A percentile compares a stretch with the other conserved stretches of the same genome.
Conservation (phyloP, 2,113 vertebrate genomes). For the Urocolius indicus region DNA sequence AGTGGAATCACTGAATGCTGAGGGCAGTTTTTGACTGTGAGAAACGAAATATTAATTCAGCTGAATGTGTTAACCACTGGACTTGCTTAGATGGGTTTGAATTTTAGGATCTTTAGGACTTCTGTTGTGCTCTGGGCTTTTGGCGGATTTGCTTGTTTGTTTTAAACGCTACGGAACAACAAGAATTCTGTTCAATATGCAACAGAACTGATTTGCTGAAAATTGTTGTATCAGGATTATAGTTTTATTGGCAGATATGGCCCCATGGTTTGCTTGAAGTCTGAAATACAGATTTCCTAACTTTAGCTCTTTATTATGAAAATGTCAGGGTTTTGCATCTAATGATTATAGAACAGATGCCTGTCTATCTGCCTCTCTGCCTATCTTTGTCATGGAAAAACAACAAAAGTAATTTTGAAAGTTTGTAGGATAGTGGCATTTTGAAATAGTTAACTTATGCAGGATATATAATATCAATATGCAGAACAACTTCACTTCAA, state of each 20-base stretch:
- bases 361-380: neutral
- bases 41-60: neutral
- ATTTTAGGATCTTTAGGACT: neutral
- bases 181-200: neutral
- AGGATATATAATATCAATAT: neutral
- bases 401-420: neutral
- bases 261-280: neutral
- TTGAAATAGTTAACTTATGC: neutral
- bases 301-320: neutral
- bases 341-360: neutral
- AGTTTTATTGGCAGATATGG: neutral
- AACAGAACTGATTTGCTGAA: neutral
- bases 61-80: neutral
- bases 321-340: neutral
- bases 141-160: rapidly evolving
- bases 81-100: neutral
- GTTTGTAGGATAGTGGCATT: neutral
- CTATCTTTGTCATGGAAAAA: neutral
- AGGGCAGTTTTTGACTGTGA: neutral
- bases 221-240: neutral
- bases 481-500: neutral
- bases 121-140: neutral
- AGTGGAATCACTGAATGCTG: neutral
- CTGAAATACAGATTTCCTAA: neutral
- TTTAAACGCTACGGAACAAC: neutral